phyloP scores from a whole-genome alignment of 1,140 invertebrate species.

The Musca domestica region DNA sequence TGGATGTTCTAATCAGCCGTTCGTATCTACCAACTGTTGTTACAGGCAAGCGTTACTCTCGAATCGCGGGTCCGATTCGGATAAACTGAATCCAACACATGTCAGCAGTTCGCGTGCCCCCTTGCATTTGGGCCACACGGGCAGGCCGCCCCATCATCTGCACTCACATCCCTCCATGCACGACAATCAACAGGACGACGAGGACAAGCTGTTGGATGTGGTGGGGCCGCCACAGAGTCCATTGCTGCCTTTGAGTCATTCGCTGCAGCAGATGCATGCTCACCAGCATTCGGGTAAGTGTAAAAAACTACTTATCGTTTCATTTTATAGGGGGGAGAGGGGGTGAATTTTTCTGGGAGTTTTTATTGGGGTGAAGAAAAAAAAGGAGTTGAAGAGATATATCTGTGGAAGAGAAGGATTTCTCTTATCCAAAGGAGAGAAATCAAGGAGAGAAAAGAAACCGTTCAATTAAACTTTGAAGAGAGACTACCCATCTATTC shows the following conservation, averaged over 20 bases:
- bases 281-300: constrained; percentile 52
- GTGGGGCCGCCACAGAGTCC: constrained; percentile 79
- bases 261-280: constrained; percentile 52
- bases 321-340: too few relatives aligned
- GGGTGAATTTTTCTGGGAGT: too few relatives aligned
- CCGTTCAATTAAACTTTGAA: too few relatives aligned
- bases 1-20: constrained; percentile 52
- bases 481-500: too few relatives aligned
- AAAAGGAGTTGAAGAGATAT: too few relatives aligned
- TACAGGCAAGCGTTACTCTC: constrained; percentile 82
- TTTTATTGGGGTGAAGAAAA: too few relatives aligned
- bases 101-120: constrained; percentile 54
- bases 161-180: constrained; percentile 54
- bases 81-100: constrained; percentile 53
- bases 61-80: constrained; percentile 61
- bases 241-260: constrained; percentile 60
- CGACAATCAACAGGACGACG: constrained; percentile 65
- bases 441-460: too few relatives aligned
- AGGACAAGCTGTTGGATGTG: constrained; percentile 84
- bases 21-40: constrained; percentile 50
- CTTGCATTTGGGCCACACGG: constrained; percentile 52
- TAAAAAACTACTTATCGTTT: too few relatives aligned
- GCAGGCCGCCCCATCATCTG: constrained; percentile 48
- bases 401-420: too few relatives aligned
- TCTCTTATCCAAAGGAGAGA: too few relatives aligned